These are phyloP conservation scores for Parnassius mnemosyne DNA, from an alignment of 2,888 invertebrate genomes.

Conservation along the genomic window DNA sequence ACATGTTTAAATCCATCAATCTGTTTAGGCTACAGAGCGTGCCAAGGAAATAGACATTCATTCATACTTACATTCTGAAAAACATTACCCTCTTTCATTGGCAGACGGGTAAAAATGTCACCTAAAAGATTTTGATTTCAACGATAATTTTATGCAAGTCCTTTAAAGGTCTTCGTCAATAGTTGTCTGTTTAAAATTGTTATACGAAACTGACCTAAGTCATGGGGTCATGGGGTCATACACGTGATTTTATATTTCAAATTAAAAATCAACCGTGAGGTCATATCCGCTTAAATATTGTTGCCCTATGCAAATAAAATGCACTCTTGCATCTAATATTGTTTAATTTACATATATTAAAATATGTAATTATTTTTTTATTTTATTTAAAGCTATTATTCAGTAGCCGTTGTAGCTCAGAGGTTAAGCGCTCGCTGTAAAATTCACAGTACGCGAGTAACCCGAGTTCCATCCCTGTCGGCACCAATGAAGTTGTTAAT, in stretches of 20 bases:
- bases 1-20: too few relatives aligned
- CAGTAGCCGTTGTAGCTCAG: too few relatives aligned
- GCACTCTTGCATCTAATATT: neutral
- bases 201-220: neutral
- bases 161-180: neutral
- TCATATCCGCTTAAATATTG: neutral
- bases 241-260: neutral
- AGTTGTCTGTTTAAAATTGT: neutral
- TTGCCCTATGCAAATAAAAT: conserved; percentile 5
- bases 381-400: neutral
- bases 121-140: neutral
- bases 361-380: neutral
- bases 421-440: too few relatives aligned
- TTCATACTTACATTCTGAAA: too few relatives aligned
- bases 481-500: too few relatives aligned
- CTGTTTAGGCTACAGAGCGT: too few relatives aligned
- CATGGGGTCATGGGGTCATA: too few relatives aligned
- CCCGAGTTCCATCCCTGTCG: too few relatives aligned
- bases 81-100: too few relatives aligned
- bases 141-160: neutral
- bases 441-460: too few relatives aligned
- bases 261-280: neutral
- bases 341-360: neutral
- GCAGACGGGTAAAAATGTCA: too few relatives aligned
- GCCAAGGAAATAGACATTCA: too few relatives aligned